phyloP scores from a whole-genome alignment of 2,888 invertebrate species.

The Epistrophe grossulariae region DNA sequence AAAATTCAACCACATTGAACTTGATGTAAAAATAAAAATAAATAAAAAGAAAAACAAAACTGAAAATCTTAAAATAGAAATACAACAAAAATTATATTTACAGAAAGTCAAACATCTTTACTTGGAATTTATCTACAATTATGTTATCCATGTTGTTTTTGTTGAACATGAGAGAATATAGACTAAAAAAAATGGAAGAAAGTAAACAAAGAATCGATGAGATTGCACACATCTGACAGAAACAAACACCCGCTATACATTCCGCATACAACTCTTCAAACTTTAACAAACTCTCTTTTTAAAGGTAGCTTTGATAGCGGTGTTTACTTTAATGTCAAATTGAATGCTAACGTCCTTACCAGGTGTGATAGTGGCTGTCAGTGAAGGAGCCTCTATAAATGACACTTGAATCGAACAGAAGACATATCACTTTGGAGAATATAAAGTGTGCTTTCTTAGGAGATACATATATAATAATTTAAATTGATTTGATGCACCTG shows the following conservation, averaged over 20 bases:
- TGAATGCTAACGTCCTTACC: conserved; percentile 39
- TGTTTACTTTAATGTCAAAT: conserved; percentile 64
- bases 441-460: neutral
- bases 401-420: conserved; percentile 38
- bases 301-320: conserved; percentile 13
- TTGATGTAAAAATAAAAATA: neutral
- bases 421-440: neutral
- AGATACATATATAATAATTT: neutral
- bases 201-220: conserved; percentile 45
- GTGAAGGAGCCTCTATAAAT: conserved; percentile 24
- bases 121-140: conserved; percentile 43
- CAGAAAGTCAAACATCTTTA: conserved; percentile 28
- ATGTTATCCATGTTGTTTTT: conserved; percentile 16
- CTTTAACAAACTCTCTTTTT: conserved; percentile 51
- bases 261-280: neutral
- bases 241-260: conserved; percentile 18
- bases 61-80: conserved; percentile 3
- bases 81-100: neutral
- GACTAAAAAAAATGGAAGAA: neutral
- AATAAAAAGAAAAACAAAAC: neutral
- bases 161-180: neutral
- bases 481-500: too few relatives aligned
- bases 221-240: conserved; percentile 56
- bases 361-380: conserved; percentile 11
- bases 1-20: conserved; percentile 7